Conservation (phyloP, 2,888 invertebrate genomes). For the Aporophyla lueneburgensis region DNA sequence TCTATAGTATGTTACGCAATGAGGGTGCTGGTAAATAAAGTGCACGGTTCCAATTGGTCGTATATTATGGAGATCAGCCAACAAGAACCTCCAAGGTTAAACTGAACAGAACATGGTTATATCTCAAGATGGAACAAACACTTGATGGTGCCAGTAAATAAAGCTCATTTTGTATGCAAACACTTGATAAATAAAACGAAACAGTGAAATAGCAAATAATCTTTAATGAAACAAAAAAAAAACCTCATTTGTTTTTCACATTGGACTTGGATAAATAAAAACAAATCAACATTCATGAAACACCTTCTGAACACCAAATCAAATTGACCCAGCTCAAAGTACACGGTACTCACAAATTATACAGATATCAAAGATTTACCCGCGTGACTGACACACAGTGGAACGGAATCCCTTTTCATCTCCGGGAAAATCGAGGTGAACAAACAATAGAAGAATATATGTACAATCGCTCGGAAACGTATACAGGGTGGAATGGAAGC, state of each 20-base stretch:
- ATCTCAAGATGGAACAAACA: neutral
- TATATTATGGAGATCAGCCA: too few species aligned
- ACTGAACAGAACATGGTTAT: neutral
- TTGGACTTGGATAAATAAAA: slow-evolving; percentile 23
- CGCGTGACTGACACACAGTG: slow-evolving; percentile 44
- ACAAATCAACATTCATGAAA: slow-evolving; percentile 14
- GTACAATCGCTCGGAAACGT: slow-evolving; percentile 26
- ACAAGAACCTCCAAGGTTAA: neutral
- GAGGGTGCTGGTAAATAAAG: too few species aligned
- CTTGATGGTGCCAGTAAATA: neutral
- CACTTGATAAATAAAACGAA: neutral
- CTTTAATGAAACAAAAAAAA: neutral
- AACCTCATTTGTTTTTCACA: neutral
- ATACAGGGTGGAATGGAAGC: neutral
- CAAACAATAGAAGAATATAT: slow-evolving; percentile 47
- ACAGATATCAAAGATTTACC: slow-evolving; percentile 16
- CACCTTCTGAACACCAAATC: neutral
- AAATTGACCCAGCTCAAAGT: slow-evolving; percentile 25
- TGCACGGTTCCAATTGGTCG: too few species aligned
- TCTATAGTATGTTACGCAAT: too few species aligned
- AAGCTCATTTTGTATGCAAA: neutral
- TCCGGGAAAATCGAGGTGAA: slow-evolving; percentile 21
- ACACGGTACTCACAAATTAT: slow-evolving; percentile 28
- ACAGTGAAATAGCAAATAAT: neutral
- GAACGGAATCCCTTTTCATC: slow-evolving; percentile 34